A percentile compares a stretch with the other conserved stretches of the same genome.
phyloP scores from a whole-genome alignment of 92 coral and sea anemone genomes.

The Porites evermanni region DNA sequence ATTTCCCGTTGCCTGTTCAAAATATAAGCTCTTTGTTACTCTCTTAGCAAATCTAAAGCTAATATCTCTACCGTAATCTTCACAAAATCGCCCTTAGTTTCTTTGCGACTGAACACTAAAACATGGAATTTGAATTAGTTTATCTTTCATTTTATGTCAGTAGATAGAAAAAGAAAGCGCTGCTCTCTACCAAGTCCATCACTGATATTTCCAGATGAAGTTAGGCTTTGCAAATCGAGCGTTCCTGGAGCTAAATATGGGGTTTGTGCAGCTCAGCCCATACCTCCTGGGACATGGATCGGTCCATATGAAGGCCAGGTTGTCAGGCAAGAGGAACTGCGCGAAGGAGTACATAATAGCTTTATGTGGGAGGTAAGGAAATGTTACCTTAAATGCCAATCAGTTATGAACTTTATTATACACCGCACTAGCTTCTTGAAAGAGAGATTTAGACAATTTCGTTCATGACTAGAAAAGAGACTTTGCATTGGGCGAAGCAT shows the following conservation, averaged over 20 bases:
- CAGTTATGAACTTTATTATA: background rate
- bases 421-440: too few relatives aligned
- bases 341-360: constrained; percentile 69
- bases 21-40: too few relatives aligned
- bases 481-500: too few relatives aligned
- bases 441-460: too few relatives aligned
- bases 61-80: too few relatives aligned
- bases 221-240: constrained; percentile 85
- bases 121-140: background rate
- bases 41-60: too few relatives aligned
- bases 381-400: background rate
- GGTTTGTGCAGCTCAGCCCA: constrained; percentile 92
- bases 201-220: constrained; percentile 89
- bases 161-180: constrained; percentile 59
- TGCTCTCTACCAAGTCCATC: constrained; percentile 75
- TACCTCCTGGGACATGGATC: constrained; percentile 98
- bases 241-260: constrained; percentile 91
- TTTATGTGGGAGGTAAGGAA: constrained; percentile 96
- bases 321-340: constrained; percentile 79
- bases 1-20: too few relatives aligned
- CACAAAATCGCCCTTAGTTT: too few relatives aligned
- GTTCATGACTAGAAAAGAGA: too few relatives aligned
- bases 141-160: background rate
- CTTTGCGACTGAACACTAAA: too few relatives aligned
- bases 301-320: constrained; percentile 98